Conservation (phyloP, 2,797 vertebrate genomes). For the Salmo trutta region DNA sequence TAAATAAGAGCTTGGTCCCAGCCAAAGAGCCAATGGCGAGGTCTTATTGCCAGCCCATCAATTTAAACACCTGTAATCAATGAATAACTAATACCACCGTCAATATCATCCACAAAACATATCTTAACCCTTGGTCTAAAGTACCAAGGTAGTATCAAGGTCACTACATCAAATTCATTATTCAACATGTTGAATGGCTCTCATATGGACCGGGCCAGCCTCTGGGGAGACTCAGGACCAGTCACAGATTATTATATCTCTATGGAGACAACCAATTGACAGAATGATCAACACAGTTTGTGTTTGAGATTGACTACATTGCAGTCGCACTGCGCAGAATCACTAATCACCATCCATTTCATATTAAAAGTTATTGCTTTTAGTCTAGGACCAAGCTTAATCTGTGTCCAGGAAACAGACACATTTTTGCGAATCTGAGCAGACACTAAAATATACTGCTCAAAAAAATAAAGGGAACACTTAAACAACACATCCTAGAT, state of each 20-base stretch:
- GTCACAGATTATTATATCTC: background rate
- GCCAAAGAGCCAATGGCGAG: background rate
- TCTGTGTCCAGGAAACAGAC: no score
- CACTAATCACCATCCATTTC: no score
- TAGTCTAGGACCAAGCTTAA: no score
- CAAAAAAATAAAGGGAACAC: no score
- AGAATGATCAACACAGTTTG: slow-evolving; percentile 10
- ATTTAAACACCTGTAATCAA: background rate
- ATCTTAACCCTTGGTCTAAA: slow-evolving; percentile 2
- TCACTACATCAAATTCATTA: slow-evolving; percentile 25
- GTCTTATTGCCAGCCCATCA: slow-evolving; percentile 16
- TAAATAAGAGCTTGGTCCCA: slow-evolving; percentile 19
- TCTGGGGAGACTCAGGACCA: background rate
- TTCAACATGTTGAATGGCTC: slow-evolving; percentile 17
- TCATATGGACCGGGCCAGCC: background rate
- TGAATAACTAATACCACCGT: slow-evolving; percentile 16
- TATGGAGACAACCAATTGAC: slow-evolving; percentile 10
- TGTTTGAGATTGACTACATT: background rate
- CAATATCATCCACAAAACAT: slow-evolving; percentile 16
- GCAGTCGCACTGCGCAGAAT: no score
- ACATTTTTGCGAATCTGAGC: no score
- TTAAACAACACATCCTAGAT: no score
- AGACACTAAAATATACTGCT: no score
- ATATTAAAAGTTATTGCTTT: no score
- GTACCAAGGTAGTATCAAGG: background rate